Evolutionary conservation across 1,140 invertebrate genomes (phyloP).

Genomic region (Bombus waltoni): DNA sequence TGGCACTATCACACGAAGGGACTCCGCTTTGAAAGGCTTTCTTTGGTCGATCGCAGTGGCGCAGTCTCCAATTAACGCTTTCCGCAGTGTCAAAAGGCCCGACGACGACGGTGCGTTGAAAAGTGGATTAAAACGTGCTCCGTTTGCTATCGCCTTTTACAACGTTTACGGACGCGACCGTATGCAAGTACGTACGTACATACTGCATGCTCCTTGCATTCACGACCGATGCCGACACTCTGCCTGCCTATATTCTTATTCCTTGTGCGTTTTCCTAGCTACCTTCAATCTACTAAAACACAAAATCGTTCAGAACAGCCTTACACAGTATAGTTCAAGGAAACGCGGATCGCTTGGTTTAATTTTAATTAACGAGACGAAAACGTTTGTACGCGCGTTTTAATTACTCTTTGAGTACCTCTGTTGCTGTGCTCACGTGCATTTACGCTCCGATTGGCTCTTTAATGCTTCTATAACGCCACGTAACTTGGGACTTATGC

Average conservation of each 20-base stretch:
- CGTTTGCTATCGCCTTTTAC: conserved; percentile 74
- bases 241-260: conserved; percentile 29
- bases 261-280: not conserved
- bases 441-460: not conserved
- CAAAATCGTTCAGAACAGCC: not conserved
- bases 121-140: conserved; percentile 72
- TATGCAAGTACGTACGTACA: conserved; percentile 19
- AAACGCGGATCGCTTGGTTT: not conserved
- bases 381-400: conserved; percentile 12
- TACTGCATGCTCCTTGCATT: conserved; percentile 20
- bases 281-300: conserved; percentile 11
- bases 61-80: conserved; percentile 80
- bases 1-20: conserved; percentile 58
- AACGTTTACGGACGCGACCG: conserved; percentile 54
- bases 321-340: not conserved
- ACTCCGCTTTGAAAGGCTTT: conserved; percentile 66
- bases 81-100: conserved; percentile 73
- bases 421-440: not conserved
- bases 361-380: conserved; percentile 35
- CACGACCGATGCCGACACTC: conserved; percentile 10
- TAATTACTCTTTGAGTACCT: not conserved
- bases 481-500: too few species aligned
- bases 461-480: too few species aligned
- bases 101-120: conserved; percentile 61
- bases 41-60: conserved; percentile 70